phyloP scores from a whole-genome alignment of 2,797 vertebrate genomes.

The Thunnus albacares region DNA sequence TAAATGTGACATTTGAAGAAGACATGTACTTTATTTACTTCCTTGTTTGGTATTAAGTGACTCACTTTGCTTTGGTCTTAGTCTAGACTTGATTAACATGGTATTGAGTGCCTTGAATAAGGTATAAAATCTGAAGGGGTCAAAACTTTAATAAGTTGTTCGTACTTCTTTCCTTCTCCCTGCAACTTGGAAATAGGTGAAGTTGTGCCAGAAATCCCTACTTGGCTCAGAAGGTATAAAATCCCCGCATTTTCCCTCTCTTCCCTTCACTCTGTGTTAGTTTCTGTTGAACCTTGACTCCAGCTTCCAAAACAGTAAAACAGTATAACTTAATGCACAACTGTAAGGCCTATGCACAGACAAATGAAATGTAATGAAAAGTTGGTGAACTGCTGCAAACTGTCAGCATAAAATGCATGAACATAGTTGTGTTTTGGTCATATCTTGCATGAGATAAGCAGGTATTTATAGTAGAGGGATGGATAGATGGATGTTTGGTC shows the following conservation, averaged over 20 bases:
- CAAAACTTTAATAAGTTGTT: too few species aligned
- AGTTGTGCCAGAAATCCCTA: too few species aligned
- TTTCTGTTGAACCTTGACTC: not conserved
- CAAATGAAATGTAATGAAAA: not conserved
- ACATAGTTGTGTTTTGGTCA: not conserved
- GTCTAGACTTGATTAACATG: not conserved
- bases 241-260: not conserved
- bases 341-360: not conserved
- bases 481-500: not conserved
- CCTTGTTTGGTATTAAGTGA: not conserved
- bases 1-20: not conserved
- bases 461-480: not conserved
- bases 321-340: not conserved
- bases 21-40: not conserved
- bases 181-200: not conserved
- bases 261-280: not conserved
- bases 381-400: not conserved
- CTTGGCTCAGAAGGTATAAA: too few species aligned
- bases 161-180: not conserved
- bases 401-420: conserved; percentile 4
- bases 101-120: not conserved
- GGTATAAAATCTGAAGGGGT: not conserved
- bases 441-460: conserved; percentile 4
- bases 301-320: not conserved
- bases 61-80: not conserved